Evolutionary conservation across 2,888 invertebrate species (phyloP).

Genomic region (Caenorhabditis parvicauda): DNA sequence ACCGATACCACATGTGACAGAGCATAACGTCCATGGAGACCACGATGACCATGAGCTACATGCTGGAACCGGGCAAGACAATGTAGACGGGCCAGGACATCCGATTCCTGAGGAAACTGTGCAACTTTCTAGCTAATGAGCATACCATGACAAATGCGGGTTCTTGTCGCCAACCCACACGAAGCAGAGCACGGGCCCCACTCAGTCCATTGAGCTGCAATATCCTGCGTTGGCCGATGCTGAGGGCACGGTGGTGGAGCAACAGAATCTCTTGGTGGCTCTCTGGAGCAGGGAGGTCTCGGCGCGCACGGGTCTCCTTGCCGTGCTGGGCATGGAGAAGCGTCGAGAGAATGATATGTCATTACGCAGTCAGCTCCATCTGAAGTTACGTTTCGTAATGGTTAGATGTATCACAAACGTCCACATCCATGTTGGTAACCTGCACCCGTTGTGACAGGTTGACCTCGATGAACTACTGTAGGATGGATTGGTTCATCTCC

Average conservation of each 20-base stretch:
- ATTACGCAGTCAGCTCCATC: slow-evolving; percentile 27
- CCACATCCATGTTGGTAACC: too few species aligned
- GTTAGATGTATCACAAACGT: slow-evolving; percentile 1
- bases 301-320: slow-evolving; percentile 48
- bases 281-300: slow-evolving; percentile 35
- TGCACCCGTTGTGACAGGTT: too few species aligned
- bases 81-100: slow-evolving; percentile 28
- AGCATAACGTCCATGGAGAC: slow-evolving; percentile 38
- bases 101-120: slow-evolving; percentile 9
- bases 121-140: background rate
- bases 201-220: slow-evolving; percentile 39
- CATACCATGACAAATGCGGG: slow-evolving; percentile 33
- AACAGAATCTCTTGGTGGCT: slow-evolving; percentile 8
- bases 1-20: slow-evolving; percentile 40
- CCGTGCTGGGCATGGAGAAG: slow-evolving; percentile 43
- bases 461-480: too few species aligned
- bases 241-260: slow-evolving; percentile 8
- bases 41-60: slow-evolving; percentile 39
- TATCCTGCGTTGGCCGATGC: too few species aligned
- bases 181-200: slow-evolving; percentile 39
- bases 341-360: slow-evolving; percentile 23
- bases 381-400: slow-evolving; percentile 10
- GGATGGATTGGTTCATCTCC: background rate
- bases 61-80: slow-evolving; percentile 29
- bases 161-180: slow-evolving; percentile 36